Conservation (phyloP, 2,888 invertebrate species). For the Campoplex capitator region DNA sequence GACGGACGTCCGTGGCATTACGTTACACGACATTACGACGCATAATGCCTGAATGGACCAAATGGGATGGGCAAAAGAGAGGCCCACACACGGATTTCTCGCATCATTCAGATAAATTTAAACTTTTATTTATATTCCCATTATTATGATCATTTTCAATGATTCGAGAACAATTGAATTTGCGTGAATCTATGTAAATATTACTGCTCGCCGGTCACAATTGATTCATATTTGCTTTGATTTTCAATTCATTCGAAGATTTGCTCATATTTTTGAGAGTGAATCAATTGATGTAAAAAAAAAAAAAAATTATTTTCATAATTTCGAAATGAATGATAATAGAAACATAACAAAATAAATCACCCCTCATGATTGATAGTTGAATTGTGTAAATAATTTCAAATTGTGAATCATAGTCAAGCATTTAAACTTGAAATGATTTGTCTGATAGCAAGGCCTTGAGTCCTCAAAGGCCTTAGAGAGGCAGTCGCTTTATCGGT, state of each 20-base stretch:
- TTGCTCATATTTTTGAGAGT: neutral
- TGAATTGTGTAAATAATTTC: neutral
- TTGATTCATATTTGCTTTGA: neutral
- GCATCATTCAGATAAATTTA: conserved; percentile 33
- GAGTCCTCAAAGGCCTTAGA: conserved; percentile 39
- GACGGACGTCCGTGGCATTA: conserved; percentile 79
- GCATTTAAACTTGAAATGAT: neutral
- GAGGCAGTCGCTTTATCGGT: conserved; percentile 17
- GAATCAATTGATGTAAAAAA: neutral
- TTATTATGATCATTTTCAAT: neutral
- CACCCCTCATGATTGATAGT: neutral
- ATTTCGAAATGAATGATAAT: neutral
- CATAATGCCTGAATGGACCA: conserved; percentile 65
- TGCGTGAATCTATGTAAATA: neutral
- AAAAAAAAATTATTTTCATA: neutral
- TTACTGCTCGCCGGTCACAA: neutral
- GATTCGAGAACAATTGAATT: neutral
- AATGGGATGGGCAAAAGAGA: conserved; percentile 47
- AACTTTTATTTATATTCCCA: neutral
- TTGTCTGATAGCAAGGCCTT: neutral
- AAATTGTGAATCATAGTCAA: neutral
- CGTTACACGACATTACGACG: conserved; percentile 76
- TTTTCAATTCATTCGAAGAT: neutral
- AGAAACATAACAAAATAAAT: neutral
- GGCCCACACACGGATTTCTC: conserved; percentile 64